These are phyloP conservation scores for Coenobita brevimanus DNA, from an alignment of 1,140 invertebrate species.

Conservation along the genomic window DNA sequence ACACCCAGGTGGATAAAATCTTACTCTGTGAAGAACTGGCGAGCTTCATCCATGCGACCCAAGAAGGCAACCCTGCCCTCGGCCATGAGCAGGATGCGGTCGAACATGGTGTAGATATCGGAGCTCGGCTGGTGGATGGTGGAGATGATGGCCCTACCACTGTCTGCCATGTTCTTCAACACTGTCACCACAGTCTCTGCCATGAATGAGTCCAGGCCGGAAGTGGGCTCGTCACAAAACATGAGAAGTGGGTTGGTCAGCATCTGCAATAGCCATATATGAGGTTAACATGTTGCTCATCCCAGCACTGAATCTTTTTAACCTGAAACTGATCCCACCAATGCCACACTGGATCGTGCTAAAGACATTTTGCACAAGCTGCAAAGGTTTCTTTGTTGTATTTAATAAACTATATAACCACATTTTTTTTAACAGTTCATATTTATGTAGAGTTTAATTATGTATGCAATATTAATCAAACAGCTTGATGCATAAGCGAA, in stretches of 20 bases:
- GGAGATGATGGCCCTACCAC: constrained; percentile 92
- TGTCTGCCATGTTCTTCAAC: constrained; percentile 75
- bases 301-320: neutral
- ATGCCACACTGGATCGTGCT: no score
- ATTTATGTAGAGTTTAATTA: no score
- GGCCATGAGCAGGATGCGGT: constrained; percentile 91
- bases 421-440: no score
- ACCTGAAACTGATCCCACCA: no score
- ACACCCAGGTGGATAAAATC: no score
- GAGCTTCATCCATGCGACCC: constrained; percentile 85
- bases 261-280: constrained; percentile 77
- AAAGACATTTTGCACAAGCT: no score
- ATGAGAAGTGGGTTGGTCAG: constrained; percentile 95
- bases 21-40: constrained; percentile 88
- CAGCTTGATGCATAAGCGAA: no score
- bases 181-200: constrained; percentile 92
- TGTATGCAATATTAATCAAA: no score
- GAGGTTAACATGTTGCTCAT: neutral
- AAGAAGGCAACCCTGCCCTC: constrained; percentile 94
- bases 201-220: constrained; percentile 92
- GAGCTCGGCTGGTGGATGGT: no score
- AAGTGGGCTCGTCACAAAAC: no score
- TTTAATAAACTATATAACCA: no score
- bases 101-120: constrained; percentile 93
- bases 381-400: no score